Conservation (phyloP, 2,797 vertebrate genomes). For the Crocodylus rhombifer region DNA sequence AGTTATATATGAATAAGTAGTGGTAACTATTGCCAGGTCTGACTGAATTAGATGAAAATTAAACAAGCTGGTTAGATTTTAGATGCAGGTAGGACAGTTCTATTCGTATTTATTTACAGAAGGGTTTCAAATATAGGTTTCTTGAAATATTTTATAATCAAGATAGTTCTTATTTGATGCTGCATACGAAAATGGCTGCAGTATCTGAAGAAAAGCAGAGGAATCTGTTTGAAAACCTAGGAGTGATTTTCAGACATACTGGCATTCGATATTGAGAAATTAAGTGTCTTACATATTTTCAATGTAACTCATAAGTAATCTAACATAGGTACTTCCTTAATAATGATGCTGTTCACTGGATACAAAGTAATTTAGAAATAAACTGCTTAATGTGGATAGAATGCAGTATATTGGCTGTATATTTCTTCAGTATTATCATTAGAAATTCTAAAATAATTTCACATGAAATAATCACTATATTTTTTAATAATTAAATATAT, state of each 20-base stretch:
- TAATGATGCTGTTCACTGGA: no score
- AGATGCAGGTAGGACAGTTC: neutral
- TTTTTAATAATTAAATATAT: neutral
- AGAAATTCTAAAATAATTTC: neutral
- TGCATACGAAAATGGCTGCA: neutral
- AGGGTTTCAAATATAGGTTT: neutral
- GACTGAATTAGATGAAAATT: neutral
- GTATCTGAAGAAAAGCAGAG: neutral
- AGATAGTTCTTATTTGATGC: neutral
- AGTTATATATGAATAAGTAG: neutral
- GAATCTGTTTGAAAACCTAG: neutral
- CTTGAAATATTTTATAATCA: neutral
- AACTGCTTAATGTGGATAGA: no score
- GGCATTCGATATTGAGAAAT: neutral
- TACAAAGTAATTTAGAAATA: no score
- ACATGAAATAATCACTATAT: neutral
- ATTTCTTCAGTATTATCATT: no score
- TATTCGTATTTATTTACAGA: neutral
- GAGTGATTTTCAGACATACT: neutral
- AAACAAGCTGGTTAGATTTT: neutral
- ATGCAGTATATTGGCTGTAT: no score
- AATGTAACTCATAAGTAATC: neutral
- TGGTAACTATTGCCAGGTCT: neutral
- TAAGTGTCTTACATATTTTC: neutral
- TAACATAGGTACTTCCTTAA: neutral